Evolutionary conservation across 1,140 invertebrate genomes (phyloP), one percentile per base, ranked within the genome.

Genomic region (Drosophila yakuba): DNA sequence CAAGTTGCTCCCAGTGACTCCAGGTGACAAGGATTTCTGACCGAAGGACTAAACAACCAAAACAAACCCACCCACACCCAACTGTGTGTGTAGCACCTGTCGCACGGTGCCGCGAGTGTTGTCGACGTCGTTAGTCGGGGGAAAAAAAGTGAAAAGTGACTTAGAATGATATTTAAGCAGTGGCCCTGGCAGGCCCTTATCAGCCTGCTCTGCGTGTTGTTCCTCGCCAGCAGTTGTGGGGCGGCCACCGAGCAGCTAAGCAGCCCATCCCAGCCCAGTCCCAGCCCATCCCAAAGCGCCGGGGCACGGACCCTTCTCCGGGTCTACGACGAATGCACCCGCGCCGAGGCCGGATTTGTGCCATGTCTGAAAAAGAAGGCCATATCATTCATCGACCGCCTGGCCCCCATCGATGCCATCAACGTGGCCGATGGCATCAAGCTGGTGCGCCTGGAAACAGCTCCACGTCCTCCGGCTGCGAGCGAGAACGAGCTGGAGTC

Each of bases 281-380:
- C 62, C 7, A 60, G 25, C 28, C 74, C 63, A 3, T 48, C 60
- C 8, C 84, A 85, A 28, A 93, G 83, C 59, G 82, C 93, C 25
- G 94, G 95, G 35, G 91, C 94, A 73, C 93, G 93, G 48, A 93
- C 94, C 50, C 75, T 94, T 14, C 89, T 94, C 47, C 94, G 94
- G 80, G 93, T 95, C 57, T 95, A 95, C 74, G 95, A 95, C 74
- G 95, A 95, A 66, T 95, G 95, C 78, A 93, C 93, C 55, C 93
- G 93, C 61, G 82, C 94, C 1, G 93, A 94, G 54, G 93, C 93
- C 25, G 95, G 94, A 12, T 93, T 96, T 28, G 93, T 95, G 10
- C 94, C 95, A 14, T 97, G 96, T 86, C 91, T 97, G n/a, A 96
- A 96, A 93, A 96, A 96, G 90, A 96, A 96, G 82, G 96, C 96